A percentile compares a stretch with the other conserved stretches of the same genome.
phyloP scores from a whole-genome alignment of 2,888 invertebrate genomes.

The Syrphus vitripennis region DNA sequence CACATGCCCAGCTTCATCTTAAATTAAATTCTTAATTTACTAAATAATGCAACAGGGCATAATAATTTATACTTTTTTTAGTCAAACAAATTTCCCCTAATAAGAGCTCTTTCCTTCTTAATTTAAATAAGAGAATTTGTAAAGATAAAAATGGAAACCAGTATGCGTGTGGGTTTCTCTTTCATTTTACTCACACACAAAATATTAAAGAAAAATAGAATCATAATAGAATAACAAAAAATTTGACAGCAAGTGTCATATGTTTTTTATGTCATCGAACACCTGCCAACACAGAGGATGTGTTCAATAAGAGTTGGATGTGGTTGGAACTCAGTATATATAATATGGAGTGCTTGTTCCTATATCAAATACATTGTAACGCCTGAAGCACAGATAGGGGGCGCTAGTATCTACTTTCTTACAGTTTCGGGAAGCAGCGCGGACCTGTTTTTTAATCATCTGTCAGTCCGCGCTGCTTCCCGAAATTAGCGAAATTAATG shows the following conservation, averaged over 20 bases:
- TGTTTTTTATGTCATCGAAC: background rate
- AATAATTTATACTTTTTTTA: background rate
- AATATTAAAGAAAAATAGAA: conserved; percentile 21
- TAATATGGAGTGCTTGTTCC: no score
- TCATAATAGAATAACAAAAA: conserved; percentile 24
- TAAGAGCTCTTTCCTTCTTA: background rate
- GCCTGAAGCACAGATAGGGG: no score
- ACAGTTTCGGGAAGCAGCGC: no score
- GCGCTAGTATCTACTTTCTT: no score
- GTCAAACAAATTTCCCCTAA: background rate
- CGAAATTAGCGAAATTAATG: no score
- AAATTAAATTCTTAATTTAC: conserved; percentile 1
- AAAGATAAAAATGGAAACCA: background rate
- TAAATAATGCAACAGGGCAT: conserved; percentile 65
- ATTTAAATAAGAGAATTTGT: background rate
- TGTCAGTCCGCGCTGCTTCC: no score
- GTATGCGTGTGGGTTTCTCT: background rate
- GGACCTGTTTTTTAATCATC: no score
- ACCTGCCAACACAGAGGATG: conserved; percentile 37
- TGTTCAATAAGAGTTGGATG: background rate
- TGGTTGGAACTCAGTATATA: no score
- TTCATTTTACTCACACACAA: background rate
- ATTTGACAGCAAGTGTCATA: conserved; percentile 45
- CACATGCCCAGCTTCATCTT: conserved; percentile 25
- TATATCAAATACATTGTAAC: no score